A percentile compares a stretch with the other conserved stretches of the same genome.
These are phyloP conservation scores for Hylaea fasciaria DNA, from an alignment of 2,888 invertebrate species.

Conservation along the genomic window DNA sequence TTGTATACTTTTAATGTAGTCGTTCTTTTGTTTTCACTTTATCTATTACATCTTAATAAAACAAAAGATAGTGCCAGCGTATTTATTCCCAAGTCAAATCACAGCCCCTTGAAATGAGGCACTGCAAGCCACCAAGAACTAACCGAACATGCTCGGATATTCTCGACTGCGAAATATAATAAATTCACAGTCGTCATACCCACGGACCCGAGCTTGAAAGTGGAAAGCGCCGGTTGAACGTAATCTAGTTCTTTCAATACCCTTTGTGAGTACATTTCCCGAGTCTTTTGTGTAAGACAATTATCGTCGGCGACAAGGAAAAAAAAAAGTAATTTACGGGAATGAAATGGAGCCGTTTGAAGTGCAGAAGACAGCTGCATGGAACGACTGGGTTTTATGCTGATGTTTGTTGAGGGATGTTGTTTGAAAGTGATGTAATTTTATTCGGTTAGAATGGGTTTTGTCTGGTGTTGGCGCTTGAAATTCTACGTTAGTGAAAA, in stretches of 20 bases:
- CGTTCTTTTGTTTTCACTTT: too few relatives aligned
- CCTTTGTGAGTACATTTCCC: conserved; percentile 73
- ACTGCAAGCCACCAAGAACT: too few relatives aligned
- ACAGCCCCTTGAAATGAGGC: too few relatives aligned
- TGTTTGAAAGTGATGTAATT: conserved; percentile 19
- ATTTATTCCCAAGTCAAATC: too few relatives aligned
- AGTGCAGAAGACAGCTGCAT: conserved; percentile 40
- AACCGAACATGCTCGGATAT: not conserved
- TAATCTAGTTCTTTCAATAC: conserved; percentile 79
- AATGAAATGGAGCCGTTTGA: conserved; percentile 53
- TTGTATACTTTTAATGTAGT: too few relatives aligned
- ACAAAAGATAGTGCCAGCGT: too few relatives aligned
- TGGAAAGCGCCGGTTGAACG: conserved; percentile 51
- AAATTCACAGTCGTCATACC: conserved; percentile 24
- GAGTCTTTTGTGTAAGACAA: conserved; percentile 77
- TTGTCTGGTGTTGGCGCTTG: conserved; percentile 3
- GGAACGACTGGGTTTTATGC: conserved; percentile 28
- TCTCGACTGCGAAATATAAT: conserved; percentile 10
- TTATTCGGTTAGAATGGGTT: not conserved
- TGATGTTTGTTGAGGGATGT: conserved; percentile 18
- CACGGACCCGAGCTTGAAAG: conserved; percentile 24
- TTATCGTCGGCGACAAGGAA: conserved; percentile 72
- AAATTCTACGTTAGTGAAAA: too few relatives aligned
- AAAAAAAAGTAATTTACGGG: conserved; percentile 72
- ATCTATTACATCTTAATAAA: too few relatives aligned